Base-by-base conservation (phyloP, 2,797 vertebrate genomes). In the Rhynchotus rufescens region DNA sequence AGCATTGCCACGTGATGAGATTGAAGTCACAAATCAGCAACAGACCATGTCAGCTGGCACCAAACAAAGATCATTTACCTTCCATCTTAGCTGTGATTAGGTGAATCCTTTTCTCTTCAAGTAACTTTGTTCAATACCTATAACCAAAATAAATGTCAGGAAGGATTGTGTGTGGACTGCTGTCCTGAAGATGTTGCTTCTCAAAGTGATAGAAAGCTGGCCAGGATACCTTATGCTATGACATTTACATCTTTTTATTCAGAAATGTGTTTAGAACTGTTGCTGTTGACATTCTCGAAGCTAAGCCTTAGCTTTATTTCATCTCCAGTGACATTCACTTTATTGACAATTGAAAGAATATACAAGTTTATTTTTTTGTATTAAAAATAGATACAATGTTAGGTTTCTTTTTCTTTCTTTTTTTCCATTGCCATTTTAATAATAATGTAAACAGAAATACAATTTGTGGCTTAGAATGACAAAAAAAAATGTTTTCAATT, bases 401-500 rank as follows among this genome's bases (percentile, higher is more conserved):
- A 15, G 12, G 3, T 32, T 40, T 59, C 84, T 82, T 85, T 62
- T 17, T 20, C 20, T 6, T 49, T 49, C 6, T 59, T 88, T 61
- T 20, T 20, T 26, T 6, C 74, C 69, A 1, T 82, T 84, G 25
- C 61, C 80, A 3, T 77, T 76, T 52, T 59, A 44, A 79, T 72
- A 72, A 72, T 81, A 56, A 15, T 47, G 42, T 68, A 62, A 95
- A n/a, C 68, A 2, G 9, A 52, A 78, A 92, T 91, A 38, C 45
- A 62, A 32, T 77, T 72, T 40, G 54, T 77, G n/a, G 45, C 42
- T 89, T 72, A 28, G 67, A 86, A 47, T 77, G 88, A 91, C 89
- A 85, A 88, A 93, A 89, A 94, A 90, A 25, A 80, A 92, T 92
- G 80, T 79, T 93, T 95, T 93, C 84, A 91, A 90, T 95, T 94